Percentiles rank a stretch among this genome's conserved stretches.
Conservation (phyloP, 1,140 invertebrate genomes). For the Stratiolaelaps scimitus region DNA sequence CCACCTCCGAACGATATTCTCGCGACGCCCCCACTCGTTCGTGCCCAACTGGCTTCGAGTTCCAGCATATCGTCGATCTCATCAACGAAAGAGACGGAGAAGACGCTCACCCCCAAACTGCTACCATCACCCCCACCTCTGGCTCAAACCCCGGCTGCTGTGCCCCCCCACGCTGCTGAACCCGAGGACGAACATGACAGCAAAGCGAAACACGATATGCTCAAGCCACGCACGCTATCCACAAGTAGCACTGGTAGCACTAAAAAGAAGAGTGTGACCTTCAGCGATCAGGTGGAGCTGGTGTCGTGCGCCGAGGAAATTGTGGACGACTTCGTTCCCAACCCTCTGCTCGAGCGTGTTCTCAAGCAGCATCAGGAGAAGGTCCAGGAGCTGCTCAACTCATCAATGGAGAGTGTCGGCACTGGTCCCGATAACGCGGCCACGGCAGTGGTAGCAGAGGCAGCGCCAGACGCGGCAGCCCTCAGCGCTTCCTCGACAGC, state of each 20-base stretch:
- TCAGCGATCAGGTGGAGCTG: constrained; percentile 79
- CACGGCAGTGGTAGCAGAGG: constrained; percentile 22
- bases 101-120: neutral
- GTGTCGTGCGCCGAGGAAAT: constrained; percentile 78
- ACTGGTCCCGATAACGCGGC: constrained; percentile 2
- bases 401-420: constrained; percentile 7
- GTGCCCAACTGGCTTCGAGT: neutral
- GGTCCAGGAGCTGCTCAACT: constrained; percentile 33
- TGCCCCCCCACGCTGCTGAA: neutral
- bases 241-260: constrained; percentile 33
- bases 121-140: neutral
- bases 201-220: neutral
- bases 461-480: constrained; percentile 27
- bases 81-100: constrained; percentile 21
- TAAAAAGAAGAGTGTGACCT: constrained; percentile 75
- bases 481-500: neutral
- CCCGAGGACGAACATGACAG: constrained; percentile 6
- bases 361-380: constrained; percentile 57
- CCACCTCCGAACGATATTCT: constrained; percentile 22
- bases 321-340: constrained; percentile 70
- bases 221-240: constrained; percentile 16
- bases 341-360: constrained; percentile 73
- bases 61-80: constrained; percentile 12
- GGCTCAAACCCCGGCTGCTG: constrained; percentile 5
- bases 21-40: constrained; percentile 15